Evolutionary conservation across 2,888 invertebrate genomes (phyloP), one percentile per base, ranked within the genome.

Genomic region (Drosophila buzzatii): DNA sequence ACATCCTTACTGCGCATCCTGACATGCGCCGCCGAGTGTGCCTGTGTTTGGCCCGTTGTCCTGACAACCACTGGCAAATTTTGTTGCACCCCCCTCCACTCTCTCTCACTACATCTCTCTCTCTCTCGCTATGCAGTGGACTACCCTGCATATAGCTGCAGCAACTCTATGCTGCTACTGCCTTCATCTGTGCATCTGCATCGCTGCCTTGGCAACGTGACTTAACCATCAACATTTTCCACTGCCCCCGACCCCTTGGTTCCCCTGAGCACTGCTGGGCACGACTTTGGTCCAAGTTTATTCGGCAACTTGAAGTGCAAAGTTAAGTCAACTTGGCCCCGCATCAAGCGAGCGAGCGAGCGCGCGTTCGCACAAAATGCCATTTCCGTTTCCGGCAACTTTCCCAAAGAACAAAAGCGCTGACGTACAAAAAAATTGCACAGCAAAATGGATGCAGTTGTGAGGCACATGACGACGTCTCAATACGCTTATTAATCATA

Each of bases 351-450:
- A 57, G 63, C 61, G 60, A 57, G 63, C 39, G 49, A 60, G 37
- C 85, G 67, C 60, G 70, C 60, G 58, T 35, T 51, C 51, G 53
- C 85, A 85, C 83, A 85, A 86, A 89, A 87, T 89, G 83, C 86
- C 85, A 89, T 89, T 87, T 89, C 86, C 89, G 83, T 83, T 89
- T 89, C 86, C 86, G 89, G 87, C 76, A 85, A 82, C 78, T 87
- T 85, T 76, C 70, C 61, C 70, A 72, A 60, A 84, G 75, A 81
- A 77, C 79, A 79, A 81, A 81, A 83, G 79, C 70, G 27, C 55
- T 35, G 70, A 64, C 53, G 23, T 10, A 53, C 62, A 55, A 53
- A 57, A 57, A 57, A 57, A 57, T 57, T 57, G 23, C 23, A 44
- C 57, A 44, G 35, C 44, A 44, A 57, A 57, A 35, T 57, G 27